These are phyloP conservation scores for Diuraphis noxia DNA, from an alignment of 1,140 invertebrate species.

Conservation along the genomic window DNA sequence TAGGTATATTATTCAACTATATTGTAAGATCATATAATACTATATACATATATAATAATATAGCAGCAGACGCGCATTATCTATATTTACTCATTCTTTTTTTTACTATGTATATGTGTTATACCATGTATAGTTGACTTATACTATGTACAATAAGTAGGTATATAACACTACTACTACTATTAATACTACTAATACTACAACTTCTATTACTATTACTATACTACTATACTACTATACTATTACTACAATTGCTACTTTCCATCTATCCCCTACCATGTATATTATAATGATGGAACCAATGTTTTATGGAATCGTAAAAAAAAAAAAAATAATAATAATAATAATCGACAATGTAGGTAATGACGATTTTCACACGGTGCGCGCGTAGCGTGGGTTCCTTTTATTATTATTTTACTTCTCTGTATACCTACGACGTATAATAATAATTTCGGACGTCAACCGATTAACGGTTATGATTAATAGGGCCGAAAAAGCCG, in stretches of 20 bases:
- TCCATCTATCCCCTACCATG: not conserved
- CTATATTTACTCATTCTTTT: not conserved
- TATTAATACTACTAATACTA: not conserved
- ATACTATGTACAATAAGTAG: not conserved
- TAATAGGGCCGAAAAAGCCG: constrained; percentile 50
- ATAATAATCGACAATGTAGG: not conserved
- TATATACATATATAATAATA: not conserved
- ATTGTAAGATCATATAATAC: not conserved
- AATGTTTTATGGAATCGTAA: constrained; percentile 48
- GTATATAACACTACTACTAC: not conserved
- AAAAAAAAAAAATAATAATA: not conserved
- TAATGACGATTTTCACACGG: constrained; percentile 52
- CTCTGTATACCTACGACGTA: constrained; percentile 26
- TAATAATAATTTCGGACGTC: constrained; percentile 41
- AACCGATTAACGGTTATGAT: constrained; percentile 46
- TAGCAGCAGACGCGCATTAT: not conserved
- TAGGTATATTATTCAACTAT: not conserved
- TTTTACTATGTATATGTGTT: not conserved
- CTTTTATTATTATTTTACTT: constrained; percentile 38
- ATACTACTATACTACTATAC: not conserved
- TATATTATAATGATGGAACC: constrained; percentile 22
- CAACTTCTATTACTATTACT: not conserved
- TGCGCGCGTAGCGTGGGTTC: constrained; percentile 26
- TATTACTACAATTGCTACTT: not conserved
- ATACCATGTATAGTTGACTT: not conserved